Conservation (phyloP, 2,888 invertebrate species). For the Harmothoe impar region DNA sequence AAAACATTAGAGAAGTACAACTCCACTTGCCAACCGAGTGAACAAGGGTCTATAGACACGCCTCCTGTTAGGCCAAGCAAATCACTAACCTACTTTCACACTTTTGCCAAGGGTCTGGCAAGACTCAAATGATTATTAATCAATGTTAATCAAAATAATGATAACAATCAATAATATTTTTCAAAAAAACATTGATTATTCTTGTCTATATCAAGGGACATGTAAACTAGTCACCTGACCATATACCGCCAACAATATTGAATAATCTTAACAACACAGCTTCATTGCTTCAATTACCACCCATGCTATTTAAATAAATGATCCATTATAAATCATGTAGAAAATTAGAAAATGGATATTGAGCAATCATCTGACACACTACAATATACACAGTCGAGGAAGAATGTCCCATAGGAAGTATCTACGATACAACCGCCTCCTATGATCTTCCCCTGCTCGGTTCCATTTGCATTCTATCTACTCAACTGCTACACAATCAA, state of each 20-base stretch:
- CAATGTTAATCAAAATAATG: constrained; percentile 56
- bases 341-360: constrained; percentile 60
- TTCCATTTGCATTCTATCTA: constrained; percentile 55
- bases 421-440: not conserved
- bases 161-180: constrained; percentile 57
- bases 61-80: constrained; percentile 60
- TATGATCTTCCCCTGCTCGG: not conserved
- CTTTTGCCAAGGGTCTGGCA: constrained; percentile 60
- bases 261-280: constrained; percentile 40
- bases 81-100: constrained; percentile 58
- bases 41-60: constrained; percentile 53
- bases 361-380: constrained; percentile 52
- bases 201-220: not conserved
- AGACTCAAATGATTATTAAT: constrained; percentile 62
- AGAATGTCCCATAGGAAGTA: not conserved
- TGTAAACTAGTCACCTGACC: not conserved
- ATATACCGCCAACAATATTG: constrained; percentile 28
- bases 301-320: constrained; percentile 20
- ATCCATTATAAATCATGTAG: constrained; percentile 52
- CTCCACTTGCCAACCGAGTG: constrained; percentile 35
- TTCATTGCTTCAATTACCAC: constrained; percentile 1
- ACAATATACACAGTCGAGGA: constrained; percentile 32
- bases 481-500: constrained; percentile 54
- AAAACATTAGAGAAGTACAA: constrained; percentile 41
- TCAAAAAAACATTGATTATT: constrained; percentile 29